Conservation (phyloP, 2,888 invertebrate genomes). For the Plagodis dolabraria region DNA sequence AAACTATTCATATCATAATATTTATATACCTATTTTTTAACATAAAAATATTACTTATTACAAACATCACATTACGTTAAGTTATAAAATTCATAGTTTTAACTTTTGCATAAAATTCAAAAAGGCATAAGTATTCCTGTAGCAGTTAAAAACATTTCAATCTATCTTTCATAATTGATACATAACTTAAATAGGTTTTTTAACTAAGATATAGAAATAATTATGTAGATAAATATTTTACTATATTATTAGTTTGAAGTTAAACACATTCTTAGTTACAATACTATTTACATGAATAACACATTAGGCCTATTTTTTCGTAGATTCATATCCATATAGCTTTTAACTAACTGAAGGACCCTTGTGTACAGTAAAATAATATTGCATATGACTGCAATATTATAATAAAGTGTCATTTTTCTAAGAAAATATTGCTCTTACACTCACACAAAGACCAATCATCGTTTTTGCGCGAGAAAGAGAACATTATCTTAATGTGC, state of each 20-base stretch:
- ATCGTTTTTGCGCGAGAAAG: too few relatives aligned
- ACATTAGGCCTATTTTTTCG: constrained; percentile 14
- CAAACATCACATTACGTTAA: constrained; percentile 38
- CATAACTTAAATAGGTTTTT: constrained; percentile 1
- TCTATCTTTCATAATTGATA: background rate
- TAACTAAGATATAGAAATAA: background rate
- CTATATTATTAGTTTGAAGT: background rate
- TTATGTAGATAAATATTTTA: background rate
- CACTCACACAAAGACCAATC: too few relatives aligned
- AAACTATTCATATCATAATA: too few relatives aligned
- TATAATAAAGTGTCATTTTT: too few relatives aligned
- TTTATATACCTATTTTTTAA: background rate
- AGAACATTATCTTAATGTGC: too few relatives aligned
- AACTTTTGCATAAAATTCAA: constrained; percentile 17
- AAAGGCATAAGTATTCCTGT: constrained; percentile 14
- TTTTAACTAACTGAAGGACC: background rate
- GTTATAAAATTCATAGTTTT: constrained; percentile 23
- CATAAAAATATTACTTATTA: constrained; percentile 31
- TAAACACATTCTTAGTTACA: background rate
- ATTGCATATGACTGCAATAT: too few relatives aligned
- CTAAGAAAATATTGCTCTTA: too few relatives aligned
- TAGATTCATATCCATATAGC: background rate
- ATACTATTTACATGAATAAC: constrained; percentile 1
- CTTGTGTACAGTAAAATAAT: too few relatives aligned
- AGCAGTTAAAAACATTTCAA: background rate